These are phyloP conservation scores for Aporophyla lueneburgensis DNA, from an alignment of 2,888 invertebrate species.

Conservation along the genomic window DNA sequence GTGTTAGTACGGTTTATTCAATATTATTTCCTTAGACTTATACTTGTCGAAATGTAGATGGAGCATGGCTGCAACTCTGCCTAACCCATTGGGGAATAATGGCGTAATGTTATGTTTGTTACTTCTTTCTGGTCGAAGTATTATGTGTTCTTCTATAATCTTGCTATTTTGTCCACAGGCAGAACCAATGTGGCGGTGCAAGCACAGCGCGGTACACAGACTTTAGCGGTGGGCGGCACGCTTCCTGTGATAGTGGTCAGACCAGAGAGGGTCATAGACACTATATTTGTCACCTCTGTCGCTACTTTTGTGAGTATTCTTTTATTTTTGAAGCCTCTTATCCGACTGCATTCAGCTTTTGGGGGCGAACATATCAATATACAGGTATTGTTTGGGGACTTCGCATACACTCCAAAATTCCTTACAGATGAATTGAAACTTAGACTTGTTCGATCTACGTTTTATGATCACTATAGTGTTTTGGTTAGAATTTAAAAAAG, in stretches of 20 bases:
- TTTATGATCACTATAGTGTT: too few species aligned
- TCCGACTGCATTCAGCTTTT: not conserved
- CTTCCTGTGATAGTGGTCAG: conserved; percentile 91
- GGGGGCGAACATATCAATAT: not conserved
- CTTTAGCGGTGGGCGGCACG: conserved; percentile 67
- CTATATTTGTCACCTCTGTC: conserved; percentile 94
- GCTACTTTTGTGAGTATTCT: conserved; percentile 92
- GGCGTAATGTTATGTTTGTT: not conserved
- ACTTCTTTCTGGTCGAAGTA: not conserved
- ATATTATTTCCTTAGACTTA: too few species aligned
- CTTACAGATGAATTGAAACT: too few species aligned
- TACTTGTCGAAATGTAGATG: not conserved
- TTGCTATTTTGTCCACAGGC: conserved; percentile 71
- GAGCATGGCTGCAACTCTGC: not conserved
- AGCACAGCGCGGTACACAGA: conserved; percentile 64
- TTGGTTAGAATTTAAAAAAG: too few species aligned
- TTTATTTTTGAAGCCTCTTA: not conserved
- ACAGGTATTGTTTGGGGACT: not conserved
- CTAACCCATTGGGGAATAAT: not conserved
- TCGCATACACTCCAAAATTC: too few species aligned
- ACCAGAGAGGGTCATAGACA: conserved; percentile 92
- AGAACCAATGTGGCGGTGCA: conserved; percentile 75
- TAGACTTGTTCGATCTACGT: too few species aligned
- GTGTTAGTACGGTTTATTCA: not conserved
- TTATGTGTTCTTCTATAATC: not conserved